Conservation (phyloP, 2,888 invertebrate species). For the Agrochola circellaris region DNA sequence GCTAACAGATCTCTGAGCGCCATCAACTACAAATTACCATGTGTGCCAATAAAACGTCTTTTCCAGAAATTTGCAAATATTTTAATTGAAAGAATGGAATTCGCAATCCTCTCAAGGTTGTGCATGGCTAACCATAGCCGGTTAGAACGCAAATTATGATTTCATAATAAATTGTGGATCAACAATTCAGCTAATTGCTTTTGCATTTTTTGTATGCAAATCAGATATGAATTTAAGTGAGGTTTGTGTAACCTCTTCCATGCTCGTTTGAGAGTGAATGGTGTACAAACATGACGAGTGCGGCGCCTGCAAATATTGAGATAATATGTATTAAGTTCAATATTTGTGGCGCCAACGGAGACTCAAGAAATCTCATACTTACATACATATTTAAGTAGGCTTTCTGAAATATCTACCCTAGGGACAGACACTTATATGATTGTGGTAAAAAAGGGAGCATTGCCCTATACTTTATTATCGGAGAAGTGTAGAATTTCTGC, state of each 20-base stretch:
- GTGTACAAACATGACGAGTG: conserved; percentile 46
- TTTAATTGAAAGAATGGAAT: conserved; percentile 60
- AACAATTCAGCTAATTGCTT: conserved; percentile 36
- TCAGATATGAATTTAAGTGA: conserved; percentile 34
- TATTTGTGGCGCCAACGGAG: conserved; percentile 60
- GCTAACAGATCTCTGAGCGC: conserved; percentile 43
- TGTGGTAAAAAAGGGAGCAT: not conserved
- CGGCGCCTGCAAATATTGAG: conserved; percentile 57
- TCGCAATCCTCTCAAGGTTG: conserved; percentile 63
- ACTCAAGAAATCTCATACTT: conserved; percentile 17
- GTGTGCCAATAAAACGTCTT: conserved; percentile 57
- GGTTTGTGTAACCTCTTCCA: conserved; percentile 49
- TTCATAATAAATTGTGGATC: conserved; percentile 53
- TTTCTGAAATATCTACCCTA: conserved; percentile 10
- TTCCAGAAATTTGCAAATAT: conserved; percentile 49
- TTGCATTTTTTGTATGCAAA: conserved; percentile 58
- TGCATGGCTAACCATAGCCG: conserved; percentile 55
- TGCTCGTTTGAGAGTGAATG: conserved; percentile 54
- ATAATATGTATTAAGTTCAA: conserved; percentile 46
- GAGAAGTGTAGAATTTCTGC: not conserved
- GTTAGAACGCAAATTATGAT: conserved; percentile 54
- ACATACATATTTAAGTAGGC: conserved; percentile 21
- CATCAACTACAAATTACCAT: conserved; percentile 53
- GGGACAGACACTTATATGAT: not conserved
- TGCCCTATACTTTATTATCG: too few relatives aligned